phyloP scores from a whole-genome alignment of 2,113 vertebrate genomes.

The Riparia riparia region DNA sequence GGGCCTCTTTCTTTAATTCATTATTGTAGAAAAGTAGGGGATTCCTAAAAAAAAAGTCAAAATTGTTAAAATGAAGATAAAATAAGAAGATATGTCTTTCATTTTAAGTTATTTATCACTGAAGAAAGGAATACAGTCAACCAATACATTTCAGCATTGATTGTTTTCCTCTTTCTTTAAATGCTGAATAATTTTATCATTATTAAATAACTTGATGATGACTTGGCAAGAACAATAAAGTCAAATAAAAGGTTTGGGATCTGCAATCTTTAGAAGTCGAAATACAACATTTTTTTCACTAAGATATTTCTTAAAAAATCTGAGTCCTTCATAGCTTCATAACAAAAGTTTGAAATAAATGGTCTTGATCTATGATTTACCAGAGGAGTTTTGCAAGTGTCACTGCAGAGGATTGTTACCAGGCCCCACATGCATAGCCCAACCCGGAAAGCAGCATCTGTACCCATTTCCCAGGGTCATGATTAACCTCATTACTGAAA shows the following conservation, averaged over 20 bases:
- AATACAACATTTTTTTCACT: background rate
- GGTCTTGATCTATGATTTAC: background rate
- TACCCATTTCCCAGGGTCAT: conserved; percentile 15
- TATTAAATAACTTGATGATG: background rate
- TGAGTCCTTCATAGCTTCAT: background rate
- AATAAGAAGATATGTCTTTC: background rate
- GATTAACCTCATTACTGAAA: conserved; percentile 51
- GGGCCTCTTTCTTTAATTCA: background rate
- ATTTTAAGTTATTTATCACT: background rate
- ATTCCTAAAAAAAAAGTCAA: background rate
- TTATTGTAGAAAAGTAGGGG: background rate
- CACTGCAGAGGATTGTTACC: background rate
- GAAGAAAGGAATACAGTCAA: background rate
- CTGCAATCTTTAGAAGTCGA: background rate
- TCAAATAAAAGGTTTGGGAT: background rate
- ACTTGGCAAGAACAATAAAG: background rate
- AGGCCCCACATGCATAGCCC: background rate
- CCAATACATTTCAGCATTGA: background rate
- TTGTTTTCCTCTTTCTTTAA: background rate
- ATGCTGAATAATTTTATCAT: background rate
- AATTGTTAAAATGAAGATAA: background rate
- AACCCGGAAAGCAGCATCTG: background rate
- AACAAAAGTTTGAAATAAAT: background rate
- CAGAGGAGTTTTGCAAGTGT: background rate
- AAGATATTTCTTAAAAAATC: background rate